A percentile compares a stretch with the other conserved stretches of the same genome.
phyloP scores from a whole-genome alignment of 2,113 vertebrate species.

The Panthera leo region DNA sequence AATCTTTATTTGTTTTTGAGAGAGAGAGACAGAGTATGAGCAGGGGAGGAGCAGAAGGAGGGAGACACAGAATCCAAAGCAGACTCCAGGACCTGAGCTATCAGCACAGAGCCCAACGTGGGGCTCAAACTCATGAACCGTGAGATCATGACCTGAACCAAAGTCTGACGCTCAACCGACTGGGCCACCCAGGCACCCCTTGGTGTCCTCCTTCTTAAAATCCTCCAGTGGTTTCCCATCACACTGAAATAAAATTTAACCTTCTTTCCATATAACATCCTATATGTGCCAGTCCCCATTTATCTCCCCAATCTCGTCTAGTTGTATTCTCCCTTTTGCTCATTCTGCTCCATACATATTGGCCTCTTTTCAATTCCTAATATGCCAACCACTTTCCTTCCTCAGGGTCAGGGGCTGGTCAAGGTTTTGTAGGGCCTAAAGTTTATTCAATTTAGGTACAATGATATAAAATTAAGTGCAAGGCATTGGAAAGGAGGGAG shows the following conservation, averaged over 20 bases:
- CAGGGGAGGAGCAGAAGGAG: too few species aligned
- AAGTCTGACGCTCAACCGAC: too few species aligned
- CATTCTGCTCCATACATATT: neutral
- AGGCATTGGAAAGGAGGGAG: neutral
- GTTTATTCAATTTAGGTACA: neutral
- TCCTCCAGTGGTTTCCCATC: neutral
- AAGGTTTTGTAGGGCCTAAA: neutral
- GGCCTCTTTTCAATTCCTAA: neutral
- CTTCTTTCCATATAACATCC: neutral
- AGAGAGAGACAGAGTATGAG: too few species aligned
- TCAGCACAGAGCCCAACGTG: too few species aligned
- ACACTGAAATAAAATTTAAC: neutral
- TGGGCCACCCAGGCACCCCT: too few species aligned
- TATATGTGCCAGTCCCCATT: neutral
- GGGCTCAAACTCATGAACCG: too few species aligned
- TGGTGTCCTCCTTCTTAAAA: conserved; percentile 7
- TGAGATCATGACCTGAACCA: too few species aligned
- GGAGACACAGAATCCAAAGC: too few species aligned
- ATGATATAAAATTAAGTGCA: neutral
- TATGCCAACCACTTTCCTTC: neutral
- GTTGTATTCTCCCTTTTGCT: neutral
- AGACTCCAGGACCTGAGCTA: too few species aligned
- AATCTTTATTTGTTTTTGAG: too few species aligned
- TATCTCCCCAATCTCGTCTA: neutral
- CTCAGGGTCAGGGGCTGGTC: neutral